A percentile compares a stretch with the other conserved stretches of the same genome.
These are phyloP conservation scores for Hydrotaea cyrtoneurina DNA, from an alignment of 2,888 invertebrate genomes.

Conservation along the genomic window DNA sequence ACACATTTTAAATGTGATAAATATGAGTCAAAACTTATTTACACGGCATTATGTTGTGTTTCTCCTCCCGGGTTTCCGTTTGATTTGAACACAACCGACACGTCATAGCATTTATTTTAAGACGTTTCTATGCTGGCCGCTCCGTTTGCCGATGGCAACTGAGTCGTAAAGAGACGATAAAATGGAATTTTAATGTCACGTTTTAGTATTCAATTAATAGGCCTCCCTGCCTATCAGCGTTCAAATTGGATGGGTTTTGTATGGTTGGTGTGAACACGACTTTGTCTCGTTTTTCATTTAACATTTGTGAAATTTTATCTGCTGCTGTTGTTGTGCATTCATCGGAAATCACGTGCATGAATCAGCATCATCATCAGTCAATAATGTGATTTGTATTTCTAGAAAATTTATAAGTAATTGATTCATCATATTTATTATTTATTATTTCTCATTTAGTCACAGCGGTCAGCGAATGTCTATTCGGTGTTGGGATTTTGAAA, in stretches of 20 bases:
- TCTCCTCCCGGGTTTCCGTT: background rate
- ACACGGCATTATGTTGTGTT: background rate
- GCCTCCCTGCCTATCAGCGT: background rate
- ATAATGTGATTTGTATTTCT: background rate
- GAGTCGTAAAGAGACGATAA: background rate
- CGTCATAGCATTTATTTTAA: slow-evolving; percentile 54
- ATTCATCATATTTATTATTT: too few species aligned
- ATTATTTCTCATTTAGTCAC: too few species aligned
- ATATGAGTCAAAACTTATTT: background rate
- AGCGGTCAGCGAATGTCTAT: too few species aligned
- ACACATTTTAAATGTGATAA: background rate
- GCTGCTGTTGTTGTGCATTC: background rate
- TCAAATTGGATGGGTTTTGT: background rate
- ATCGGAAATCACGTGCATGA: slow-evolving; percentile 31
- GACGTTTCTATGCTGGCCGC: background rate
- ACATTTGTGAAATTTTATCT: too few species aligned
- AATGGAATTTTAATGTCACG: slow-evolving; percentile 17
- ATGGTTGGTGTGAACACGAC: background rate
- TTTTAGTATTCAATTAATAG: slow-evolving; percentile 6
- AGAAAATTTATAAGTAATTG: background rate
- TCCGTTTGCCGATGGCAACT: background rate
- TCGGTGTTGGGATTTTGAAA: too few species aligned
- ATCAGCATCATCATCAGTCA: background rate
- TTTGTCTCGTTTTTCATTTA: slow-evolving; percentile 30
- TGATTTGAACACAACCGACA: slow-evolving; percentile 11